Evolutionary conservation across 2,888 invertebrate genomes (phyloP).

Genomic region (Cyclophora punctaria): DNA sequence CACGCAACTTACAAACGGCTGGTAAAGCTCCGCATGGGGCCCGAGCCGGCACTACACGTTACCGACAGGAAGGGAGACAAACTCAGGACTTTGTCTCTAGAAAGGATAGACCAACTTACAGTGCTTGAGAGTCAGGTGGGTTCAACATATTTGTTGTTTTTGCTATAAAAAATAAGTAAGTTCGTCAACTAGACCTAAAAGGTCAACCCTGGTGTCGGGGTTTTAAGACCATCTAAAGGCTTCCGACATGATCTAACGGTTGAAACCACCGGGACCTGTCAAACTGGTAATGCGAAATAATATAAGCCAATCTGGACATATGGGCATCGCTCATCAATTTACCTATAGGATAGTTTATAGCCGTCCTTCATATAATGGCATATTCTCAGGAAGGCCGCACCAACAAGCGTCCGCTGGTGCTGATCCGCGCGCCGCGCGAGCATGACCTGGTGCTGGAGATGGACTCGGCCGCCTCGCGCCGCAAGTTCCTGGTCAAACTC

Average conservation of each 20-base stretch:
- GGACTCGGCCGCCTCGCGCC: slow-evolving; percentile 84
- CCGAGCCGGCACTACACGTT: slow-evolving; percentile 89
- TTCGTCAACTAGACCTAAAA: no score
- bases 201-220: no score
- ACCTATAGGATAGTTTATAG: no score
- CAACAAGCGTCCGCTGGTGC: slow-evolving; percentile 86
- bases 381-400: slow-evolving; percentile 75
- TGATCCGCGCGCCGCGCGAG: slow-evolving; percentile 88
- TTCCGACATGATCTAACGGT: no score
- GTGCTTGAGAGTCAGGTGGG: slow-evolving; percentile 91
- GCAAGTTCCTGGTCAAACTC: slow-evolving; percentile 90
- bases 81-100: slow-evolving; percentile 86
- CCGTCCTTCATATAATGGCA: background rate
- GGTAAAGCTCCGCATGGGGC: slow-evolving; percentile 92
- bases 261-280: no score
- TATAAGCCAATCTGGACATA: no score
- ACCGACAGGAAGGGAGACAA: slow-evolving; percentile 95
- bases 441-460: slow-evolving; percentile 95
- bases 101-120: slow-evolving; percentile 84
- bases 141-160: background rate
- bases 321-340: no score
- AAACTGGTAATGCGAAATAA: no score
- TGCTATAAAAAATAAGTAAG: no score
- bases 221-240: no score
- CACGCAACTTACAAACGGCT: slow-evolving; percentile 92